A percentile compares a stretch with the other conserved stretches of the same genome.
Evolutionary conservation across 2,113 vertebrate genomes (phyloP).

Genomic region (Nestor notabilis): DNA sequence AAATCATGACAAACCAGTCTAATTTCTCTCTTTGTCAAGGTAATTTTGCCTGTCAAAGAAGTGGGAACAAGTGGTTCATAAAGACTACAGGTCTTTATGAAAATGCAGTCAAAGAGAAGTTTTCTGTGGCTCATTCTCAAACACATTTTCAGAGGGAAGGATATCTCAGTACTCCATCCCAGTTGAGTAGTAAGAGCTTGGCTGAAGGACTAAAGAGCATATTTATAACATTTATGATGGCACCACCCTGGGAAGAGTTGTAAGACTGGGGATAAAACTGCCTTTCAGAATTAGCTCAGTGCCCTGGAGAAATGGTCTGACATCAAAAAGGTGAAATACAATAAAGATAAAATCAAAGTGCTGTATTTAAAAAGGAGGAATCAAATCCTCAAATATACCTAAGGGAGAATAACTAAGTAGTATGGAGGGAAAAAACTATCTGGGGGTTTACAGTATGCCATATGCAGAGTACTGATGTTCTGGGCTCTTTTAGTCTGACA

Average conservation of each 20-base stretch:
- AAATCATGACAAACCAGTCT: neutral
- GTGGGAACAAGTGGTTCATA: neutral
- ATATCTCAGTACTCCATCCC: neutral
- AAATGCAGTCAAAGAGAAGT: neutral
- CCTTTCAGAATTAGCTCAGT: neutral
- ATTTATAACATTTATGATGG: neutral
- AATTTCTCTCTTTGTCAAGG: neutral
- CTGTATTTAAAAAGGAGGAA: neutral
- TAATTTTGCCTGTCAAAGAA: neutral
- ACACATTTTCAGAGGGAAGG: neutral
- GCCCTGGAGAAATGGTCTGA: neutral
- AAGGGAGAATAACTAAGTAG: neutral
- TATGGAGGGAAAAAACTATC: neutral
- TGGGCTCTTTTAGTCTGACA: neutral
- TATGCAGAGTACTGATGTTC: neutral
- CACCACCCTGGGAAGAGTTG: neutral
- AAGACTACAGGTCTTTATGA: neutral
- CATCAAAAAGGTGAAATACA: neutral
- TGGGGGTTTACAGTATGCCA: neutral
- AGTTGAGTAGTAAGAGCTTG: neutral
- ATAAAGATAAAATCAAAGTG: neutral
- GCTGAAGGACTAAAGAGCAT: neutral
- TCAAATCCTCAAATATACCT: neutral
- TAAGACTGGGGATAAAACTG: neutral
- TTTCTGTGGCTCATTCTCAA: neutral